Conservation (phyloP, 2,888 invertebrate species). For the Anticlea derivata region DNA sequence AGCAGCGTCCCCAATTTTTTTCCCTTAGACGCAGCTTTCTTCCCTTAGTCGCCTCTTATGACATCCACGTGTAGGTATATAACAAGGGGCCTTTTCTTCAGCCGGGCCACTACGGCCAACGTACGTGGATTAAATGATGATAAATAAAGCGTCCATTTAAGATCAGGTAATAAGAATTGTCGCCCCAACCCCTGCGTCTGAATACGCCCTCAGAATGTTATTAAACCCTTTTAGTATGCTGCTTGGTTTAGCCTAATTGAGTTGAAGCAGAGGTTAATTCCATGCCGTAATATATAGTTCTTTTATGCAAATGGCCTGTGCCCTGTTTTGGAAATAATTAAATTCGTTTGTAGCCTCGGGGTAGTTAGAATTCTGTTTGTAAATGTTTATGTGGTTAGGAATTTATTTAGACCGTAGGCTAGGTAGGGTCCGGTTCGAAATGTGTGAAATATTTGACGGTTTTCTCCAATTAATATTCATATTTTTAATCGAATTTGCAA, state of each 20-base stretch:
- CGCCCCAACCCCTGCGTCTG: constrained; percentile 28
- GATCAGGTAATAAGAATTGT: not conserved
- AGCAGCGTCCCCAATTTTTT: too few relatives aligned
- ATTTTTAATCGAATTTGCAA: not conserved
- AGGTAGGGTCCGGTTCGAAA: constrained; percentile 34
- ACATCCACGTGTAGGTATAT: too few relatives aligned
- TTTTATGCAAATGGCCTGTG: constrained; percentile 76
- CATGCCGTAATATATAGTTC: constrained; percentile 75
- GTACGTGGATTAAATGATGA: too few relatives aligned
- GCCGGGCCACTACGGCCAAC: too few relatives aligned
- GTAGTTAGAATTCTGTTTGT: constrained; percentile 60
- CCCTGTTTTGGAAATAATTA: constrained; percentile 75
- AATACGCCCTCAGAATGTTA: constrained; percentile 48
- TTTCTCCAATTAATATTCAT: too few relatives aligned
- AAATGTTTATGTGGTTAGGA: constrained; percentile 74
- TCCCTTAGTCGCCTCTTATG: too few relatives aligned
- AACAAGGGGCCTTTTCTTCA: too few relatives aligned
- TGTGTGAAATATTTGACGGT: constrained; percentile 17
- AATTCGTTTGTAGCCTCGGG: constrained; percentile 70
- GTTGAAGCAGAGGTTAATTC: constrained; percentile 78
- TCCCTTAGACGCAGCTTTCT: too few relatives aligned
- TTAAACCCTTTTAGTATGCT: constrained; percentile 80
- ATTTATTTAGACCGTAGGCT: constrained; percentile 42
- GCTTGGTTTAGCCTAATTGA: constrained; percentile 74
- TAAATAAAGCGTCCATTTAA: too few relatives aligned